These are phyloP conservation scores for Eurytoma californica DNA, from an alignment of 2,888 invertebrate genomes.

Conservation along the genomic window DNA sequence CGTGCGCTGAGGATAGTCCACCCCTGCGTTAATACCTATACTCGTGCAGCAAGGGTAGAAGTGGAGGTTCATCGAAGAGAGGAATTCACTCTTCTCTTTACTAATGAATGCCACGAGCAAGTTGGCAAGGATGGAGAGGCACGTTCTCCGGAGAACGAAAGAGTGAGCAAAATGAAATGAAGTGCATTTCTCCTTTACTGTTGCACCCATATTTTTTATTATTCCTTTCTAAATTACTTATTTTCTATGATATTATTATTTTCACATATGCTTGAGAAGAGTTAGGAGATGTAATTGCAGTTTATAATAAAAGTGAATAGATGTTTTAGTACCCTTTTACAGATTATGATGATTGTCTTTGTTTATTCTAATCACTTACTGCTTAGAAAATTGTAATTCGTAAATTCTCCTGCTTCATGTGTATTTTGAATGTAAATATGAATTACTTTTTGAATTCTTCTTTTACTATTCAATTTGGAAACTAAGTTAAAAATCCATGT, in stretches of 20 bases:
- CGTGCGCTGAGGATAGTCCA: neutral
- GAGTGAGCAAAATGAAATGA: slow-evolving; percentile 35
- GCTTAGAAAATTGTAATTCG: no score
- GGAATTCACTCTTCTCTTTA: slow-evolving; percentile 61
- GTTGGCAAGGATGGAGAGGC: slow-evolving; percentile 33
- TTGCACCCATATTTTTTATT: slow-evolving; percentile 1
- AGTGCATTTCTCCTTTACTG: neutral
- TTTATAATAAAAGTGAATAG: no score
- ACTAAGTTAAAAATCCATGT: no score
- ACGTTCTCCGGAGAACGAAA: slow-evolving; percentile 10
- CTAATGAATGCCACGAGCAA: slow-evolving; percentile 49
- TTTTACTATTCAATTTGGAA: no score
- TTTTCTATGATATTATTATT: neutral
- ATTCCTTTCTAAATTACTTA: neutral
- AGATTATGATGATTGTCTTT: no score
- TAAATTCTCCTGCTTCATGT: no score
- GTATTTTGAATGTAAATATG: no score
- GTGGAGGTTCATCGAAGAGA: slow-evolving; percentile 57
- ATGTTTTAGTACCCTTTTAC: no score
- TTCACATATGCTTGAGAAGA: no score
- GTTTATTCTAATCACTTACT: no score
- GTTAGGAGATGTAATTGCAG: no score
- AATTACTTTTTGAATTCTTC: no score
- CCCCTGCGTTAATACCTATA: slow-evolving; percentile 25
- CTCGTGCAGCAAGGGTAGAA: slow-evolving; percentile 48